These are phyloP conservation scores for Chrysemys picta DNA, from an alignment of 2,113 vertebrate species.

Conservation along the genomic window DNA sequence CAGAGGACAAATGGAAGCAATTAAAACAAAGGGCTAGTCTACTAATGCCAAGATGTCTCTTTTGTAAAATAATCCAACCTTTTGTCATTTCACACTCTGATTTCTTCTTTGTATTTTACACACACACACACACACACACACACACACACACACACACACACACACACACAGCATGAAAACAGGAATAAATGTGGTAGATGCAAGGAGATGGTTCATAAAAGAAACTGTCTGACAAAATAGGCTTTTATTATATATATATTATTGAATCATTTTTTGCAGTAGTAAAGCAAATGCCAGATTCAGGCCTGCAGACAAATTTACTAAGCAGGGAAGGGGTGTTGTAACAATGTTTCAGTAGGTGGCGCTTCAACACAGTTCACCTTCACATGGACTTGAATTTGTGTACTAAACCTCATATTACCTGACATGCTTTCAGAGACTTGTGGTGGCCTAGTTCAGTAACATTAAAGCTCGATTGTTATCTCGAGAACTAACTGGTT, in stretches of 20 bases:
- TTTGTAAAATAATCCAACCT: neutral
- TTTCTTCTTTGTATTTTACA: neutral
- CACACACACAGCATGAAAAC: neutral
- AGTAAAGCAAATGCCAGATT: constrained; percentile 27
- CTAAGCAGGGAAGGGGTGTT: neutral
- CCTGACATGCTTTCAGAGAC: neutral
- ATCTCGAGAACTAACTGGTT: neutral
- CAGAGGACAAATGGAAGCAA: constrained; percentile 69
- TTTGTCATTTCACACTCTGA: neutral
- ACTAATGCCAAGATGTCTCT: neutral
- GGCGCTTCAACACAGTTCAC: constrained; percentile 82
- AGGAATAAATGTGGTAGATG: neutral
- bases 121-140: constrained; percentile 27
- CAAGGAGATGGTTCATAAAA: neutral
- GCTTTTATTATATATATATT: constrained; percentile 16
- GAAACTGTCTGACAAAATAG: constrained; percentile 36
- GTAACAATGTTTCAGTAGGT: constrained; percentile 71
- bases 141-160: constrained; percentile 32
- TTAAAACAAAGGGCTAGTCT: constrained; percentile 40
- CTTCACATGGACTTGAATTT: neutral
- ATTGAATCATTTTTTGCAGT: constrained; percentile 63
- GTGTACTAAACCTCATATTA: neutral
- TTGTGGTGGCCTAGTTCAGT: constrained; percentile 47
- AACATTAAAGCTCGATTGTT: neutral
- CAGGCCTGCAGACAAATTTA: neutral